Evolutionary conservation across 2,888 invertebrate species (phyloP).

Genomic region (Hyalella azteca): DNA sequence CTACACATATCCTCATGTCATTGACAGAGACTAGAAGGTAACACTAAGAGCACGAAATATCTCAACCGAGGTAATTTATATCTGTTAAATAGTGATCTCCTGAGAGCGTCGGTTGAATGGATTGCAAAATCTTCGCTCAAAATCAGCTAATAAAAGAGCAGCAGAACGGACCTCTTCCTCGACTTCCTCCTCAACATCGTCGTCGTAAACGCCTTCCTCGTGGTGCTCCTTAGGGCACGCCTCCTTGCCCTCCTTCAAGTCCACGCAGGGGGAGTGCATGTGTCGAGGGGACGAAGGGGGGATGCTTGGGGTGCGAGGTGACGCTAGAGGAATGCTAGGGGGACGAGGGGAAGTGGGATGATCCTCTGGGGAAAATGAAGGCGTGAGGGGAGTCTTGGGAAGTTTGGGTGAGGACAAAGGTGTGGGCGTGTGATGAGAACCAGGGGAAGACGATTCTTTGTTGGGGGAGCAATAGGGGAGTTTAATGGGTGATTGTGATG

Average conservation of each 20-base stretch:
- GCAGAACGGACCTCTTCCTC: constrained; percentile 43
- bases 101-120: too few species aligned
- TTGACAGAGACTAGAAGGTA: too few species aligned
- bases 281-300: constrained; percentile 33
- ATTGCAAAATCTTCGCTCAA: too few species aligned
- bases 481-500: constrained; percentile 12
- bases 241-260: constrained; percentile 36
- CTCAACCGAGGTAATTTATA: too few species aligned
- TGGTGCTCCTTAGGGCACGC: constrained; percentile 39
- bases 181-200: constrained; percentile 41
- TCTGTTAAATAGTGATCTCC: too few species aligned
- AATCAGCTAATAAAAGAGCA: neutral
- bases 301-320: constrained; percentile 19
- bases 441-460: constrained; percentile 41
- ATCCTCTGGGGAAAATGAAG: constrained; percentile 31
- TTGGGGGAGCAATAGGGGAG: constrained; percentile 24
- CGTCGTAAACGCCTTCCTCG: constrained; percentile 44
- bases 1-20: too few species aligned
- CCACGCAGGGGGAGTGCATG: neutral
- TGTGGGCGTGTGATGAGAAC: constrained; percentile 17
- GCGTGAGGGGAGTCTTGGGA: constrained; percentile 28
- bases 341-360: constrained; percentile 34
- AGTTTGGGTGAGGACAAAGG: constrained; percentile 22
- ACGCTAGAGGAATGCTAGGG: constrained; percentile 41
- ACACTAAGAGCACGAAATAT: too few species aligned